Percentiles rank a stretch among this genome's conserved stretches.
These are phyloP conservation scores for Labia minor DNA, from an alignment of 2,888 invertebrate species.

Conservation along the genomic window DNA sequence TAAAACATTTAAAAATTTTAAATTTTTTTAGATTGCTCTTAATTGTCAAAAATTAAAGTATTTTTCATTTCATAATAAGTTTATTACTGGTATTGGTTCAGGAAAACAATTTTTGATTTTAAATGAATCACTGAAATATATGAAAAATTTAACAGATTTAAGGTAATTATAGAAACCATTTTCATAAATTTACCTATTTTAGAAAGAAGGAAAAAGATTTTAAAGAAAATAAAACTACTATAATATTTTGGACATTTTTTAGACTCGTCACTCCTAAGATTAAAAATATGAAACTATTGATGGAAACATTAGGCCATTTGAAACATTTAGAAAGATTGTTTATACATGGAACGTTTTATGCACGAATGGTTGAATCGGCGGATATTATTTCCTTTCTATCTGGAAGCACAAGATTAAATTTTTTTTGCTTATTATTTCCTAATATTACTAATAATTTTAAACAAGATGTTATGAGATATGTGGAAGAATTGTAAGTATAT, in stretches of 20 bases:
- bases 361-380: background rate
- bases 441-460: background rate
- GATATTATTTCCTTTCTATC: background rate
- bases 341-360: background rate
- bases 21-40: background rate
- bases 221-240: background rate
- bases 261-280: background rate
- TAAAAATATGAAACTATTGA: background rate
- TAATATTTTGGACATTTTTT: too few species aligned
- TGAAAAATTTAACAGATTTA: background rate
- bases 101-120: background rate
- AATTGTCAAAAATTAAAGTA: background rate
- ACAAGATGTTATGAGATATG: background rate
- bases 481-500: background rate
- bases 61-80: background rate
- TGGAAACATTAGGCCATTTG: background rate
- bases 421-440: background rate
- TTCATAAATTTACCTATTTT: background rate
- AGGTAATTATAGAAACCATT: background rate
- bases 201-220: background rate
- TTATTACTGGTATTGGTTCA: background rate
- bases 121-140: background rate
- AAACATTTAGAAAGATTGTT: background rate
- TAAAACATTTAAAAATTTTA: background rate
- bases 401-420: background rate